A percentile compares a stretch with the other conserved stretches of the same genome.
Evolutionary conservation across 2,113 vertebrate genomes (phyloP).

Genomic region (Numenius arquata): DNA sequence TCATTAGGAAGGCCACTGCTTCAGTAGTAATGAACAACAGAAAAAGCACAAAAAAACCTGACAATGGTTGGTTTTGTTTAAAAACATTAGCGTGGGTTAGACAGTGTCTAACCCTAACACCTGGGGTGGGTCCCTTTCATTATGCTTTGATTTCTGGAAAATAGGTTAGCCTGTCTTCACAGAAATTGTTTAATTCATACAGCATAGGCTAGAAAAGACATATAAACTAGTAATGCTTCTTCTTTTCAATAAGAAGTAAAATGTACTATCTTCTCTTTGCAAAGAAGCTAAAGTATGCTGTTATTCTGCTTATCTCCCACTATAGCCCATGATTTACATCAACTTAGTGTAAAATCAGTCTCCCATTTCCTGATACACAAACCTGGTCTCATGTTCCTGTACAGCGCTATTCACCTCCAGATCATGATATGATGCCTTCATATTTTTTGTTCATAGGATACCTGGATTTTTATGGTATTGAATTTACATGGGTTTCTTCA

Average conservation of each 20-base stretch:
- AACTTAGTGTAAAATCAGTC: not conserved
- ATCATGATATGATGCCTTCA: not conserved
- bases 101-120: not conserved
- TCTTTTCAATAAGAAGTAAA: not conserved
- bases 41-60: not conserved
- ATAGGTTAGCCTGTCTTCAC: constrained; percentile 7
- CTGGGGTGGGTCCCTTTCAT: not conserved
- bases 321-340: accelerated
- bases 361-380: not conserved
- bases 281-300: not conserved
- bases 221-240: not conserved
- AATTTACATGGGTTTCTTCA: not conserved
- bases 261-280: not conserved
- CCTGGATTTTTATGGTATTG: not conserved
- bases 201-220: not conserved
- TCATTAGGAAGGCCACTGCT: constrained; percentile 35
- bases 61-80: not conserved
- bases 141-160: constrained; percentile 52
- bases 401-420: not conserved
- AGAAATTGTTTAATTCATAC: not conserved
- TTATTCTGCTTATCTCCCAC: not conserved
- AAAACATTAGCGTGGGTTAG: not conserved
- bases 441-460: not conserved
- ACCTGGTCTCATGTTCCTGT: not conserved
- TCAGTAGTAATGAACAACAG: constrained; percentile 24